Evolutionary conservation across 2,113 vertebrate genomes (phyloP), one percentile per base, ranked within the genome.

Genomic region (Spheniscus mendiculus): DNA sequence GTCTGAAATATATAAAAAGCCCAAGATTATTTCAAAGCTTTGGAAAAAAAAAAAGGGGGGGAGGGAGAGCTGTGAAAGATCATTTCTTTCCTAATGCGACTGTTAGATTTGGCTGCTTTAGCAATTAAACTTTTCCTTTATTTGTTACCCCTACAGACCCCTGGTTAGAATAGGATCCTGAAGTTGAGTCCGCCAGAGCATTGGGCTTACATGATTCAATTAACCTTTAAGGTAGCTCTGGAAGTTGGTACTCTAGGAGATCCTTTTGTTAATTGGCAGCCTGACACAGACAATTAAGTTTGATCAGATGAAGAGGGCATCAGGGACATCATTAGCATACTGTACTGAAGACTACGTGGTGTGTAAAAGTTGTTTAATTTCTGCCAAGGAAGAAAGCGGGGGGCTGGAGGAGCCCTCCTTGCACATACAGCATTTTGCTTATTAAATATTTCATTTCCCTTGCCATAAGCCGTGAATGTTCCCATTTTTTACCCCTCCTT

Each of bases 271-370:
- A 98, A 98, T 98, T 98, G 98, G 98, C 98, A 98, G 97, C 96
- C 97, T 98, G 98, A 98, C 98, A 98, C 98, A 98, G 98, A 97
- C 98, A 98, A 98, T 98, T 98, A 98, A 98, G 98, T 98, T 95
- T 98, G 98, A 98, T 98, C 98, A 98, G 98, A 98, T 98, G 97
- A 98, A 98, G 97, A 98, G 98, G 98, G 97, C 98, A 98, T 96
- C 49, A 30, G 98, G 98, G 98, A 98, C 94, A 70, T 97, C 97
- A 98, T 98, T 98, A 98, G 95, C 98, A 98, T 98, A 98, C 96
- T 98, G 96, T 98, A 91, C 97, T 97, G 97, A 98, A 99, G 98
- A 97, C 97, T 96, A 96, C 11, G 34, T 88, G 91, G 97, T 97
- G 96, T 98, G 98, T 97, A 98, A 98, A 98, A 97, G 98, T 98